Evolutionary conservation across 2,888 invertebrate species (phyloP).

Genomic region (Amiota communis): DNA sequence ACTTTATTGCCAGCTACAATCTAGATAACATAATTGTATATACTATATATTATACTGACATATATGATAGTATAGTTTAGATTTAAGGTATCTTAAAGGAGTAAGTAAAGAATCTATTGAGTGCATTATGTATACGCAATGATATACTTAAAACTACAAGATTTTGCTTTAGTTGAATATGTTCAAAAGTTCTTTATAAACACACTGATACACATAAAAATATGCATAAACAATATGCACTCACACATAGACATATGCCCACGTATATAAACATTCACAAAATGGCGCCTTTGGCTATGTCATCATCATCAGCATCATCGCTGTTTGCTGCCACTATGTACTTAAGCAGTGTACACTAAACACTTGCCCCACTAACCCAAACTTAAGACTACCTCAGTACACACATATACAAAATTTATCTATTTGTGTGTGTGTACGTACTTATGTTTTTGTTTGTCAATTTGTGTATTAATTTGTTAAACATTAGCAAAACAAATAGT

Average conservation of each 20-base stretch:
- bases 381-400: background rate
- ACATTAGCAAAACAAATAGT: constrained; percentile 15
- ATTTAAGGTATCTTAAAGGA: no score
- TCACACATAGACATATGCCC: no score
- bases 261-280: background rate
- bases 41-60: no score
- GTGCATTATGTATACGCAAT: constrained; percentile 1
- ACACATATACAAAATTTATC: background rate
- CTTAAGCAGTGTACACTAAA: constrained; percentile 2
- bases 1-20: no score
- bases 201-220: background rate
- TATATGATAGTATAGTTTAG: no score
- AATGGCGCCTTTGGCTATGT: constrained; percentile 3
- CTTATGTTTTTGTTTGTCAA: background rate
- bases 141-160: background rate
- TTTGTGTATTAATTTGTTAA: constrained; percentile 20
- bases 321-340: background rate
- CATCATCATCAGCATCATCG: no score
- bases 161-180: constrained; percentile 16
- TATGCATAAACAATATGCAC: no score
- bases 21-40: no score
- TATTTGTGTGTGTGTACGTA: background rate
- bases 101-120: background rate
- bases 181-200: constrained; percentile 11
- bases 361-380: background rate